Evolutionary conservation across 2,888 invertebrate genomes (phyloP).

Genomic region (Lottia scabra): DNA sequence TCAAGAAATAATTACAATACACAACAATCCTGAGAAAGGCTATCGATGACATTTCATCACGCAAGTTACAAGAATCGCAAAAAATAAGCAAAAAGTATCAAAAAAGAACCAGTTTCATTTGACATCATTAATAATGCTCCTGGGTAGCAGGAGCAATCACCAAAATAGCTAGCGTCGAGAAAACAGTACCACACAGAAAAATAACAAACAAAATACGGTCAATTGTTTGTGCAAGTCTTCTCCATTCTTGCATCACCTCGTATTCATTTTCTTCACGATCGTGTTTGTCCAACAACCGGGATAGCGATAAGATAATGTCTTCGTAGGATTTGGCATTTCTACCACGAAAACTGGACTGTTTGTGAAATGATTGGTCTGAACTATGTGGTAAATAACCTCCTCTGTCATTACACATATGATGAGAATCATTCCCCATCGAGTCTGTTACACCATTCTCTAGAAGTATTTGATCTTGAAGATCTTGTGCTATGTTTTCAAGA

Average conservation of each 20-base stretch:
- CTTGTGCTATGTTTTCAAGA: constrained; percentile 66
- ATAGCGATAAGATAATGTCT: constrained; percentile 70
- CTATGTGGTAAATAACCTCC: constrained; percentile 2
- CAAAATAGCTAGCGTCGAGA: constrained; percentile 71
- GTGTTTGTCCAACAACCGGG: constrained; percentile 70
- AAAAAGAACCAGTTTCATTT: too few relatives aligned
- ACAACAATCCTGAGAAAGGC: too few relatives aligned
- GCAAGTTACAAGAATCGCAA: too few relatives aligned
- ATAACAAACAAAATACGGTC: constrained; percentile 74
- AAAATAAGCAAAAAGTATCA: too few relatives aligned
- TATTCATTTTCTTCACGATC: constrained; percentile 68
- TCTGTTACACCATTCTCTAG: constrained; percentile 43
- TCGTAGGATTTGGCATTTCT: constrained; percentile 58
- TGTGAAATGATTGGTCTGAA: constrained; percentile 13
- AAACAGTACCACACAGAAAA: constrained; percentile 71
- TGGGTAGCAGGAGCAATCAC: constrained; percentile 70
- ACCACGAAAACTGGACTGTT: constrained; percentile 18
- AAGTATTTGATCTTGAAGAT: constrained; percentile 61
- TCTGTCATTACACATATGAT: constrained; percentile 9
- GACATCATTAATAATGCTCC: not conserved
- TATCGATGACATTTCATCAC: too few relatives aligned
- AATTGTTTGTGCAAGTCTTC: constrained; percentile 72
- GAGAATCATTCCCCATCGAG: constrained; percentile 13
- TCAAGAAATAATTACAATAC: too few relatives aligned
- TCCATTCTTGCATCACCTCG: constrained; percentile 72